Percentiles rank a stretch among this genome's conserved stretches.
Conservation (phyloP, 2,888 invertebrate genomes). For the Panorpa germanica region DNA sequence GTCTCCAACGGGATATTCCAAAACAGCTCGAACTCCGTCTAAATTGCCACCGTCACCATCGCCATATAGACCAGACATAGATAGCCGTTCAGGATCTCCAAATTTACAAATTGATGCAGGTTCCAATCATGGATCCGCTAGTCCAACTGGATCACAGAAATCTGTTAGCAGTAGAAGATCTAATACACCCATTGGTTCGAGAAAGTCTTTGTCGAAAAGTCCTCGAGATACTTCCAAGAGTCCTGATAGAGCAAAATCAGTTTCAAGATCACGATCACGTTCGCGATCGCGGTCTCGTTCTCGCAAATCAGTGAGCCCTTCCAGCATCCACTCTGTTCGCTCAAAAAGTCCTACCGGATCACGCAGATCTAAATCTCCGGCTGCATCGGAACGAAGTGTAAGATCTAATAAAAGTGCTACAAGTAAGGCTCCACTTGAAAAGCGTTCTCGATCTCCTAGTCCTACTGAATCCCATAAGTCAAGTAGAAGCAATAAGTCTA, state of each 20-base stretch:
- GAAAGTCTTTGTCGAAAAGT: neutral
- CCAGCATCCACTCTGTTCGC: conserved; percentile 11
- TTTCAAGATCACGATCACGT: conserved; percentile 17
- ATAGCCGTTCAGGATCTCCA: conserved; percentile 19
- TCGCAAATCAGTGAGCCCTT: conserved; percentile 13
- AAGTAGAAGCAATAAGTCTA: too few species aligned
- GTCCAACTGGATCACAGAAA: neutral
- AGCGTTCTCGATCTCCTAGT: too few species aligned
- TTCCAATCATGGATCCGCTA: conserved; percentile 17
- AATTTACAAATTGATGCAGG: conserved; percentile 29
- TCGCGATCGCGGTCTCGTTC: conserved; percentile 13
- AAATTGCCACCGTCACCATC: too few species aligned
- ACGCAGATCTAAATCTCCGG: conserved; percentile 15
- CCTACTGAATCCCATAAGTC: too few species aligned
- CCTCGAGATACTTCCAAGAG: conserved; percentile 20
- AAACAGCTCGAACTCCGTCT: too few species aligned
- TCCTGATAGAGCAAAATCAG: conserved; percentile 19
- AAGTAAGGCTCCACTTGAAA: conserved; percentile 18
- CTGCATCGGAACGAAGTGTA: too few species aligned
- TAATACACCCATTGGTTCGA: neutral
- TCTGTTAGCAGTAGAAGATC: conserved; percentile 1
- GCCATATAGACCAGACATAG: too few species aligned
- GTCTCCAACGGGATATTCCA: too few species aligned
- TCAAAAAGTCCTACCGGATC: conserved; percentile 13
- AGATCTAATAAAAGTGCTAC: conserved; percentile 1